Percentiles rank a stretch among this genome's conserved stretches.
These are phyloP conservation scores for Enteromius mattozi DNA, from an alignment of 2,797 vertebrate species.

Conservation along the genomic window DNA sequence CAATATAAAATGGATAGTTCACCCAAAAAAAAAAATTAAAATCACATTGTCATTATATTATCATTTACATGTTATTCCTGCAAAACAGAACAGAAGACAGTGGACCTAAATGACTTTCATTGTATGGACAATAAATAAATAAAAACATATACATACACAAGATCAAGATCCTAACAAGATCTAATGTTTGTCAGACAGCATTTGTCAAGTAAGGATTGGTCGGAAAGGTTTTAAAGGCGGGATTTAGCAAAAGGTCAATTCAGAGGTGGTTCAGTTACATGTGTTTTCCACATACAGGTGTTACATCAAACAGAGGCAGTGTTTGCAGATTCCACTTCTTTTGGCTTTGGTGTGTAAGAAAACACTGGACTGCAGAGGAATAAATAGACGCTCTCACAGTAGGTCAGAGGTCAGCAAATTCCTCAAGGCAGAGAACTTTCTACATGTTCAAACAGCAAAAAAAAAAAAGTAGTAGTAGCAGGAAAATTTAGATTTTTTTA, in stretches of 20 bases:
- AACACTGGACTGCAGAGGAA: conserved; percentile 21
- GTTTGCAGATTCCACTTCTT: conserved; percentile 39
- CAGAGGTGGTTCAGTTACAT: background rate
- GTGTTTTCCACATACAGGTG: conserved; percentile 43
- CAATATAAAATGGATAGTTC: background rate
- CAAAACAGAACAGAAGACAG: background rate
- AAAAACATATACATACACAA: background rate
- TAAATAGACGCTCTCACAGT: conserved; percentile 14
- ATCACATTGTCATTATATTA: background rate
- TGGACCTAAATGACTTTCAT: background rate
- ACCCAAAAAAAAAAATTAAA: background rate
- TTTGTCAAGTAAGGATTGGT: background rate
- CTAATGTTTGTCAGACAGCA: background rate
- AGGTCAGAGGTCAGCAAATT: conserved; percentile 39
- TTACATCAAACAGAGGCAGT: conserved; percentile 43
- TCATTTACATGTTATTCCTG: background rate
- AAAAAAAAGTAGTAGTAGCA: no score
- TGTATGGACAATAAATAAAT: background rate
- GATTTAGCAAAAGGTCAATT: background rate
- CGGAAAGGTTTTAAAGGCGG: background rate
- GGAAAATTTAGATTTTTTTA: no score
- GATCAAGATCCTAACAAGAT: background rate
- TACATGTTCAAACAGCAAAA: background rate
- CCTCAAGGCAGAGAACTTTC: background rate
- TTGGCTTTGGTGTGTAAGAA: conserved; percentile 41